phyloP scores from a whole-genome alignment of 2,888 invertebrate genomes.

The Andrena haemorrhoa region DNA sequence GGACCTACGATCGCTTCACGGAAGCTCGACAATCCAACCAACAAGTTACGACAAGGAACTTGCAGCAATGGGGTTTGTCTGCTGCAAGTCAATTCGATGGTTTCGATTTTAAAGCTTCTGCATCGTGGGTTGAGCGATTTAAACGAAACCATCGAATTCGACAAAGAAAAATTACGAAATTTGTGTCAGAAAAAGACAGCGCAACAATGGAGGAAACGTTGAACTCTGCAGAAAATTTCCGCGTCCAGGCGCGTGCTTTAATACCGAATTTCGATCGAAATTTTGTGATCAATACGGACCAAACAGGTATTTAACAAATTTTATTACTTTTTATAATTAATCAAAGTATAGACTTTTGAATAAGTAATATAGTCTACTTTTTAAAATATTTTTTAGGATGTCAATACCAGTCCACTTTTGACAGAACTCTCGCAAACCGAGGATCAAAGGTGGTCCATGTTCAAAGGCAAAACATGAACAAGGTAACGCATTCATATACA shows the following conservation, averaged over 20 bases:
- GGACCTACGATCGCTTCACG: not conserved
- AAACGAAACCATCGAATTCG: not conserved
- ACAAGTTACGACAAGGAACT: not conserved
- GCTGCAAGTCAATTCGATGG: not conserved
- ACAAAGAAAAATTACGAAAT: not conserved
- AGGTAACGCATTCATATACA: no score
- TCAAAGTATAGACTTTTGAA: not conserved
- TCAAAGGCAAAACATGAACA: not conserved
- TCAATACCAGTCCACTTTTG: no score
- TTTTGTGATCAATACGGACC: not conserved
- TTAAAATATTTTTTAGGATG: not conserved
- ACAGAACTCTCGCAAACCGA: no score
- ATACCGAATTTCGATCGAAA: not conserved
- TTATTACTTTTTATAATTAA: no score
- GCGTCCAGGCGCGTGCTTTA: no score
- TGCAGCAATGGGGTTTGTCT: not conserved
- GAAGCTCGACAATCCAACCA: not conserved
- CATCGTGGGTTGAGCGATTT: not conserved
- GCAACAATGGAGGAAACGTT: not conserved
- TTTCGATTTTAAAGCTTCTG: not conserved
- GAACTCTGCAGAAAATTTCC: not conserved
- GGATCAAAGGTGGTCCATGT: no score
- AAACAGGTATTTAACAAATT: not conserved
- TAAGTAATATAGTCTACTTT: not conserved
- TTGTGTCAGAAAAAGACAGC: not conserved